Conservation (phyloP, 2,113 vertebrate species). For the Hoplias malabaricus region DNA sequence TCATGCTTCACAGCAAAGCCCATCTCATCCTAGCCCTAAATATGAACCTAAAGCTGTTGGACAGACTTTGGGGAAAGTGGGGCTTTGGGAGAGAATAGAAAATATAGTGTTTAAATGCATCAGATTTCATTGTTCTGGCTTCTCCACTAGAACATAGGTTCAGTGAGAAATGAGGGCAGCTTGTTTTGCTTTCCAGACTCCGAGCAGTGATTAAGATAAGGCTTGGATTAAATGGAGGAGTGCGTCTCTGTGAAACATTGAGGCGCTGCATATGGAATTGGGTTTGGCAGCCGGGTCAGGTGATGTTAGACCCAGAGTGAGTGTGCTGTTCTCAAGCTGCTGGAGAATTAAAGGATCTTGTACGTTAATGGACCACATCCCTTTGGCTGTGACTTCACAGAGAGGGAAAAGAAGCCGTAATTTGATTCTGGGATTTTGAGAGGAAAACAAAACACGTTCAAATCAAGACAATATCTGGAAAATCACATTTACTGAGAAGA, state of each 20-base stretch:
- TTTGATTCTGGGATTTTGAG: conserved; percentile 82
- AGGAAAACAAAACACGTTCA: conserved; percentile 79
- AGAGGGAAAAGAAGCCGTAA: conserved; percentile 78
- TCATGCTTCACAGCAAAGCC: not conserved
- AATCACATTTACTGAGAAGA: conserved; percentile 44
- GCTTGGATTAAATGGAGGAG: conserved; percentile 75
- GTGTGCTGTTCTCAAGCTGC: conserved; percentile 85
- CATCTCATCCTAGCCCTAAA: not conserved
- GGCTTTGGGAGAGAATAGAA: not conserved
- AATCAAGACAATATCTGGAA: conserved; percentile 79
- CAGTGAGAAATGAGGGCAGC: conserved; percentile 25
- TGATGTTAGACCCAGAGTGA: conserved; percentile 80
- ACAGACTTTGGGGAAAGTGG: not conserved
- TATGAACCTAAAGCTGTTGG: not conserved
- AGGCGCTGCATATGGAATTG: conserved; percentile 78
- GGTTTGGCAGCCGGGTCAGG: conserved; percentile 85
- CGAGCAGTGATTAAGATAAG: conserved; percentile 77
- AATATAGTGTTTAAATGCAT: not conserved
- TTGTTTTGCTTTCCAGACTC: conserved; percentile 49
- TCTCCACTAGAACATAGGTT: conserved; percentile 9
- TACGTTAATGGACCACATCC: conserved; percentile 93
- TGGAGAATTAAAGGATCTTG: conserved; percentile 85
- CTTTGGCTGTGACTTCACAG: conserved; percentile 84
- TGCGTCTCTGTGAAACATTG: conserved; percentile 85
- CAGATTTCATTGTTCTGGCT: not conserved